Base-by-base conservation (phyloP, 2,113 vertebrate species). In the Craseonycteris thonglongyai region DNA sequence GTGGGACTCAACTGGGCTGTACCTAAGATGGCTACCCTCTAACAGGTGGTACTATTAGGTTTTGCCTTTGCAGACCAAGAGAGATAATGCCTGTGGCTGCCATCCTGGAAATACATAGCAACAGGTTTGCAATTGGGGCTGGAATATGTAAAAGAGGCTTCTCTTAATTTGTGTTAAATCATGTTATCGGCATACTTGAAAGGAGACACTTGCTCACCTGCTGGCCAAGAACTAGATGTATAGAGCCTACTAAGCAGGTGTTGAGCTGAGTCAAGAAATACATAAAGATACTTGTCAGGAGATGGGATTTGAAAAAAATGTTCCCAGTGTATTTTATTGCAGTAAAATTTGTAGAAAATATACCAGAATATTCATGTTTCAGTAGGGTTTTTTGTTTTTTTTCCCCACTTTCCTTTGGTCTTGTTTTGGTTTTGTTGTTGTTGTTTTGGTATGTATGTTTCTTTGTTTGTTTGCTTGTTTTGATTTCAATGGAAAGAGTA, bases 151-250 rank as follows among this genome's bases (percentile, higher is more conserved):
- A n/a, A 74, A 56, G 61, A 82, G 63, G 15, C 3, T n/a, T n/a
- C 14, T 38, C 59, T 92, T 58, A 88, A 69, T 38, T 71, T 56
- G 45, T 49, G 15, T 49, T 49, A 49, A 49, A 49, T 49, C 15
- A 15, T 49, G 4, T 49, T 2, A 38, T 35, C 1, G 1, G 2
- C n/a, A 78, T 35, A 6, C 2, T 38, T 22, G 51, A 2, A 15
- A 49, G 71, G 47, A 47, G 40, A n/a, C 38, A n/a, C 30, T 69
- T 78, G 61, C 5, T 51, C 6, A 14, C 19, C 40, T 22, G 45
- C 18, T 30, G 56, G 10, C 33, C 40, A 6, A 79, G 42, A 56
- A 47, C 15, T 76, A 65, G 74, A 22, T 8, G 33, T 1, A 45
- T 47, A 24, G 9, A 76, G 15, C 14, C 15, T 19, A 51, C 30